These are phyloP conservation scores for Pseudomyrmex dendroicus DNA, from an alignment of 1,140 invertebrate genomes.

Conservation along the genomic window DNA sequence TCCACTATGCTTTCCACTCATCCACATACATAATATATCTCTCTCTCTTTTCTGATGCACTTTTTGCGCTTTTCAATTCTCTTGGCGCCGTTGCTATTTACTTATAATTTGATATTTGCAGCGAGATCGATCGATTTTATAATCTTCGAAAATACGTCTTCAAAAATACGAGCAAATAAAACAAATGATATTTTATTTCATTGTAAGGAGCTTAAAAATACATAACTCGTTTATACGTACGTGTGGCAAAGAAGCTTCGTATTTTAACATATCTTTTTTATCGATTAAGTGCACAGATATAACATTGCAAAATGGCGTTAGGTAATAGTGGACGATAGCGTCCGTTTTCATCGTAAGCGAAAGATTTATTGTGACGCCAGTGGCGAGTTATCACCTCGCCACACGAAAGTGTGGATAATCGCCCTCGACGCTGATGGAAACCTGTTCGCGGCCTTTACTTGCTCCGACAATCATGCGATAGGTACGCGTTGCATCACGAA, in stretches of 20 bases:
- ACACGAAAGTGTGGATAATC: slow-evolving; percentile 70
- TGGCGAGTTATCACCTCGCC: slow-evolving; percentile 65
- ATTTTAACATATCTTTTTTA: slow-evolving; percentile 60
- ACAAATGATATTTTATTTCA: background rate
- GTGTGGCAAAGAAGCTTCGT: background rate
- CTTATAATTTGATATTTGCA: background rate
- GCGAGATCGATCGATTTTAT: background rate
- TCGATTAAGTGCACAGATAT: slow-evolving; percentile 48
- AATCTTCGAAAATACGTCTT: slow-evolving; percentile 10
- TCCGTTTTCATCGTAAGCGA: slow-evolving; percentile 53
- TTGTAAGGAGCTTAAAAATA: background rate
- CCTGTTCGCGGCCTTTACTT: slow-evolving; percentile 61
- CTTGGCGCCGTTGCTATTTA: background rate
- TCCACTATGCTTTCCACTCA: background rate
- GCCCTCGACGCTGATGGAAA: slow-evolving; percentile 37
- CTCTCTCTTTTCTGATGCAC: too few species aligned
- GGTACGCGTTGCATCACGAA: slow-evolving; percentile 21
- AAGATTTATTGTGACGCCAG: slow-evolving; percentile 67
- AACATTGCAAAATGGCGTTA: slow-evolving; percentile 57
- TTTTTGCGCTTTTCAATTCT: background rate
- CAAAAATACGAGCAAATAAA: background rate
- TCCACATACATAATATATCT: too few species aligned
- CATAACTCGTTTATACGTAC: background rate
- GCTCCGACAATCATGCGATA: slow-evolving; percentile 62
- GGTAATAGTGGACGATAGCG: slow-evolving; percentile 72